Conservation (phyloP, 2,797 vertebrate species). For the Tragelaphus eurycerus region DNA sequence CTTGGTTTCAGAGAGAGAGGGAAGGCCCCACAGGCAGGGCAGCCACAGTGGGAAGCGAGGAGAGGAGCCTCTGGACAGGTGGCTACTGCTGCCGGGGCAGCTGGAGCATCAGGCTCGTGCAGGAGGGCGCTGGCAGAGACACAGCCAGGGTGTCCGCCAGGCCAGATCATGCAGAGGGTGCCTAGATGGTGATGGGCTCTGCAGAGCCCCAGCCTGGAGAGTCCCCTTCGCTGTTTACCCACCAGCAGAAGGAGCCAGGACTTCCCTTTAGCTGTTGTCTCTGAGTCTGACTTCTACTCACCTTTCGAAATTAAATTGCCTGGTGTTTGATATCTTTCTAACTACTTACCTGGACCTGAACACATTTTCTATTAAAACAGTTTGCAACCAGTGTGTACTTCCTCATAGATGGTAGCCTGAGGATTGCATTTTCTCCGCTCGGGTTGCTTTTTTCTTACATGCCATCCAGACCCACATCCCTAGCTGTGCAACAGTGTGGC, state of each 20-base stretch:
- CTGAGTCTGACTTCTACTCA: not conserved
- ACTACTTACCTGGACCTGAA: not conserved
- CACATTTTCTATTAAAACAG: not conserved
- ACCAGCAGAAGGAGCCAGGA: not conserved
- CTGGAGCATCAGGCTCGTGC: rapidly evolving
- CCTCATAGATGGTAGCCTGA: not conserved
- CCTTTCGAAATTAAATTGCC: not conserved
- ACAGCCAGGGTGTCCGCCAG: too few relatives aligned
- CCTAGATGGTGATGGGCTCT: not conserved
- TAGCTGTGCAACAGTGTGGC: not conserved
- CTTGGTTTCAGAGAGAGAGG: not conserved
- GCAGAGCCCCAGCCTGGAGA: not conserved
- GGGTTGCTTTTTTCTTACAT: not conserved
- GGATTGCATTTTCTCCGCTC: not conserved
- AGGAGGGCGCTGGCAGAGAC: not conserved
- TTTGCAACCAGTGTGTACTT: not conserved
- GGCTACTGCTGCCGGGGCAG: not conserved
- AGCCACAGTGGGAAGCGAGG: not conserved
- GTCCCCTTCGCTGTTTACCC: not conserved
- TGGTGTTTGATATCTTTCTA: not conserved
- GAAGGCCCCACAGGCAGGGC: not conserved
- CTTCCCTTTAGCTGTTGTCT: not conserved
- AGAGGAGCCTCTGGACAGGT: not conserved
- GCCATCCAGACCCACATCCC: not conserved
- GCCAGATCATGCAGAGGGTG: rapidly evolving